Evolutionary conservation across 2,113 vertebrate genomes (phyloP).

Genomic region (Ia io): DNA sequence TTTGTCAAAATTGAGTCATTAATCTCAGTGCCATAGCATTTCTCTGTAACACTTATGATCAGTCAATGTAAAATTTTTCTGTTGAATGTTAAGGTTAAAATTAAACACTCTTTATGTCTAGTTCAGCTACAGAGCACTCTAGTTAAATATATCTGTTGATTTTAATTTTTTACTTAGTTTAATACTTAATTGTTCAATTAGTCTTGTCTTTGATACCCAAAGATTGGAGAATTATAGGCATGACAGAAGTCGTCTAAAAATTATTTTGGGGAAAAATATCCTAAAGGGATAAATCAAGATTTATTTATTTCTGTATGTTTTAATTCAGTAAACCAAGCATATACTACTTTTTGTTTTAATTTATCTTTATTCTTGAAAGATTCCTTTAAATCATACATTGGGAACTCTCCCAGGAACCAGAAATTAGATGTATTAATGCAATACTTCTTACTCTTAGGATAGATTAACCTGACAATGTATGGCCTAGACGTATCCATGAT

Average conservation of each 20-base stretch:
- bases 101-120: neutral
- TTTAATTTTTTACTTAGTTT: neutral
- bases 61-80: neutral
- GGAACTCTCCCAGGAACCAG: neutral
- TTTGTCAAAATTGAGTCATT: neutral
- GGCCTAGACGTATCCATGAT: neutral
- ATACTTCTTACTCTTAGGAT: neutral
- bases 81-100: neutral
- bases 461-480: neutral
- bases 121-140: neutral
- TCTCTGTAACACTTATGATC: neutral
- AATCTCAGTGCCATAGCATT: neutral
- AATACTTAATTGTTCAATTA: neutral
- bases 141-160: neutral
- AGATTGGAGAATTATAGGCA: neutral
- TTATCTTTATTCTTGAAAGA: too few relatives aligned
- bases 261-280: neutral
- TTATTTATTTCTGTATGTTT: neutral
- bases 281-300: neutral
- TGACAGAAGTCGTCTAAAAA: neutral
- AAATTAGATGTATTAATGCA: neutral
- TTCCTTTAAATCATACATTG: neutral
- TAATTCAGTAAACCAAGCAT: too few relatives aligned
- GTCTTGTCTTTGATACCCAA: neutral
- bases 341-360: too few relatives aligned